phyloP scores from a whole-genome alignment of 2,888 invertebrate species.

The Biston betularia region DNA sequence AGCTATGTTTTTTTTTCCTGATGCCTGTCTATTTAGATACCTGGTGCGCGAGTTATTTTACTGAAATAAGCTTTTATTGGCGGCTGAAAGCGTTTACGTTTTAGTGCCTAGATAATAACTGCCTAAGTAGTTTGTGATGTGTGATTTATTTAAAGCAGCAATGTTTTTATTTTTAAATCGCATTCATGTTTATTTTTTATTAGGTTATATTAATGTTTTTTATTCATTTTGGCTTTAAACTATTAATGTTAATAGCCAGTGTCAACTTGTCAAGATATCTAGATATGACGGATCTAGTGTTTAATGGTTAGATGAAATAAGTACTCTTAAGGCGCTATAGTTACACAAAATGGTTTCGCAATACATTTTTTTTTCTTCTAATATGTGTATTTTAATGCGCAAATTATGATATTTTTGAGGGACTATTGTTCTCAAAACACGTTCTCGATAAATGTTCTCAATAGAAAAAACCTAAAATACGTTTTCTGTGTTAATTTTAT shows the following conservation, averaged over 20 bases:
- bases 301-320: too few species aligned
- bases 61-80: conserved; percentile 12
- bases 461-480: too few species aligned
- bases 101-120: conserved; percentile 7
- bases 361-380: too few species aligned
- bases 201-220: neutral
- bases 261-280: neutral
- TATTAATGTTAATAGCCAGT: conserved; percentile 1
- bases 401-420: too few species aligned
- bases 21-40: too few species aligned
- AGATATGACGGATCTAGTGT: too few species aligned
- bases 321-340: too few species aligned
- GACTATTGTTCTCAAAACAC: too few species aligned
- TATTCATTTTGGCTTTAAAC: neutral
- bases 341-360: too few species aligned
- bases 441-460: too few species aligned
- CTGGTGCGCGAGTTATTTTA: conserved; percentile 14
- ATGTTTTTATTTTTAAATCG: neutral
- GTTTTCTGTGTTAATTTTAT: too few species aligned
- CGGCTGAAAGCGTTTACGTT: conserved; percentile 10
- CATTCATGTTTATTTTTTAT: neutral
- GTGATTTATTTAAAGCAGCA: conserved; percentile 9
- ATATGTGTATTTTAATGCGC: too few species aligned
- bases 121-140: conserved; percentile 12
- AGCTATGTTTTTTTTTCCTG: conserved; percentile 19